Percentiles rank a stretch among this genome's conserved stretches.
Conservation (phyloP, 2,113 vertebrate genomes). For the Cryptotis parvus region DNA sequence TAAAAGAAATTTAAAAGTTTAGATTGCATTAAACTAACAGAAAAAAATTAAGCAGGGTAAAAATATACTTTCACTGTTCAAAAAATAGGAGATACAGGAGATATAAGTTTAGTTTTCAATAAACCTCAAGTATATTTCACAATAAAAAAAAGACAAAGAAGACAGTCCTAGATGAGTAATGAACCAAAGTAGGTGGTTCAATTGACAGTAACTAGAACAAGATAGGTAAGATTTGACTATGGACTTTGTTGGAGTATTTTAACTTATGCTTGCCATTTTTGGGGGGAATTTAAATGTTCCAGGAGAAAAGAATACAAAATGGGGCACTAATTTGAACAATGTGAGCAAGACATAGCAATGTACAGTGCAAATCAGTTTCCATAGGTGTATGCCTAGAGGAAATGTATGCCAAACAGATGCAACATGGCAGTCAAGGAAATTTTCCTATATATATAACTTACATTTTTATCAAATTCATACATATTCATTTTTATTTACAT, state of each 20-base stretch:
- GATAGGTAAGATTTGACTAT: neutral
- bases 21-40: neutral
- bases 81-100: neutral
- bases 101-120: too few relatives aligned
- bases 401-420: neutral
- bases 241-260: neutral
- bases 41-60: neutral
- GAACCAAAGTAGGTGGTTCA: neutral
- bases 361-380: neutral
- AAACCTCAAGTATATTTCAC: neutral
- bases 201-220: neutral
- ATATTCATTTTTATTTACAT: neutral
- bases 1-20: neutral
- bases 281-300: too few relatives aligned
- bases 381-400: too few relatives aligned
- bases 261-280: neutral
- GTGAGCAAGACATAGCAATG: neutral
- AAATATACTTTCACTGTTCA: neutral
- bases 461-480: neutral
- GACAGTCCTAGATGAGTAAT: neutral
- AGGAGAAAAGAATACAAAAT: neutral
- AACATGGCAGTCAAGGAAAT: neutral
- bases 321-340: neutral
- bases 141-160: neutral
- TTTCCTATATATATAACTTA: too few relatives aligned